phyloP scores from a whole-genome alignment of 2,888 invertebrate species.

The Apamea monoglypha region DNA sequence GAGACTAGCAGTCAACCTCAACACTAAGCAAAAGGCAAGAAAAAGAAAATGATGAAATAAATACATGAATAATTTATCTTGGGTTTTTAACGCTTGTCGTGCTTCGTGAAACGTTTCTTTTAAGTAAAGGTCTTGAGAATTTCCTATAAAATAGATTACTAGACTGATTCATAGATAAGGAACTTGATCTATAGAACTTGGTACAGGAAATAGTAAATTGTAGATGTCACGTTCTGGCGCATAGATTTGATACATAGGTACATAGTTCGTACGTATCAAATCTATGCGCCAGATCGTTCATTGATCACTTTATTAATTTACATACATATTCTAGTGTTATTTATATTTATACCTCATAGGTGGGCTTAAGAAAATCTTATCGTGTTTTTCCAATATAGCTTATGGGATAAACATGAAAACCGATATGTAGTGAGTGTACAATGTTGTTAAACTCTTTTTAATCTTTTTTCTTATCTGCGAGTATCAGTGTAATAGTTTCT shows the following conservation, averaged over 20 bases:
- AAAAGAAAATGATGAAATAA: not conserved
- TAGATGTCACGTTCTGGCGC: conserved; percentile 62
- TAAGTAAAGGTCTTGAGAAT: conserved; percentile 40
- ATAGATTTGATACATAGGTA: conserved; percentile 1
- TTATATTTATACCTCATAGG: not conserved
- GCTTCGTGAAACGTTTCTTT: conserved; percentile 8
- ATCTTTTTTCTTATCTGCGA: conserved; percentile 28
- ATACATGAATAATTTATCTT: conserved; percentile 8
- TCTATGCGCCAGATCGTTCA: not conserved
- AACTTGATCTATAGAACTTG: conserved; percentile 42
- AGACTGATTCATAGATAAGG: conserved; percentile 58
- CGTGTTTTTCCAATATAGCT: conserved; percentile 39
- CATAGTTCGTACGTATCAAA: not conserved
- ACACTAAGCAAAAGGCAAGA: not conserved
- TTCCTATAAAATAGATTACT: conserved; percentile 48
- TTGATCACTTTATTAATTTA: conserved; percentile 10
- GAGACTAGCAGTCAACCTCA: not conserved
- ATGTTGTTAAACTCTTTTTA: conserved; percentile 40
- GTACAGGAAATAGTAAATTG: conserved; percentile 48
- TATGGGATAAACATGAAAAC: conserved; percentile 31
- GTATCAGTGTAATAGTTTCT: not conserved
- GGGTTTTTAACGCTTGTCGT: conserved; percentile 15
- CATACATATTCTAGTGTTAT: conserved; percentile 1
- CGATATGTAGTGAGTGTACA: not conserved
- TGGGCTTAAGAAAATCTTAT: conserved; percentile 23